Evolutionary conservation across 2,888 invertebrate genomes (phyloP).

Genomic region (Xestia sexstrigata): DNA sequence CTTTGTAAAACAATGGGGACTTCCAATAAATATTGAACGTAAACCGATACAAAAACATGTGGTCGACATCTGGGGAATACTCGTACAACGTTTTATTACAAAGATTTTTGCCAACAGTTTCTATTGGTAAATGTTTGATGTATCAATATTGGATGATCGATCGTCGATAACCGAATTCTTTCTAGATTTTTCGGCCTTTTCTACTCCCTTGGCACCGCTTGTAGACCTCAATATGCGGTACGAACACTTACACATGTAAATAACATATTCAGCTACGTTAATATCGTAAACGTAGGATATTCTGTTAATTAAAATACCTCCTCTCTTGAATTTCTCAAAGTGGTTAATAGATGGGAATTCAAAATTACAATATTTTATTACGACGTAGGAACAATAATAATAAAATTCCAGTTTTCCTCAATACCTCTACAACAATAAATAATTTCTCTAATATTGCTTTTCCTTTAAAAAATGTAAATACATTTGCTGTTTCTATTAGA

Average conservation of each 20-base stretch:
- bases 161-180: slow-evolving; percentile 33
- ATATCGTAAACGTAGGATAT: slow-evolving; percentile 15
- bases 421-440: slow-evolving; percentile 3
- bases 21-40: slow-evolving; percentile 47
- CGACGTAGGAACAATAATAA: slow-evolving; percentile 19
- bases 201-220: slow-evolving; percentile 24
- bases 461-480: slow-evolving; percentile 29
- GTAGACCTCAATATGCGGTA: not conserved
- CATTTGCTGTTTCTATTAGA: slow-evolving; percentile 5
- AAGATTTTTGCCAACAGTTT: slow-evolving; percentile 47
- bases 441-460: slow-evolving; percentile 32
- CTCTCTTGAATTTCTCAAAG: slow-evolving; percentile 13
- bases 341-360: slow-evolving; percentile 28
- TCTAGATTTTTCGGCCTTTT: slow-evolving; percentile 32
- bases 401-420: slow-evolving; percentile 31
- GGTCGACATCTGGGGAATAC: slow-evolving; percentile 60
- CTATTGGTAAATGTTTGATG: slow-evolving; percentile 54
- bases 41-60: slow-evolving; percentile 55
- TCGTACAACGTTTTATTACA: slow-evolving; percentile 38
- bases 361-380: slow-evolving; percentile 25
- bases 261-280: slow-evolving; percentile 13
- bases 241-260: not conserved
- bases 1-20: slow-evolving; percentile 49
- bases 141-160: slow-evolving; percentile 54
- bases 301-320: slow-evolving; percentile 23